Percentiles rank a stretch among this genome's conserved stretches.
Evolutionary conservation across 1,140 invertebrate species (phyloP).

Genomic region (Drosophila pandora): DNA sequence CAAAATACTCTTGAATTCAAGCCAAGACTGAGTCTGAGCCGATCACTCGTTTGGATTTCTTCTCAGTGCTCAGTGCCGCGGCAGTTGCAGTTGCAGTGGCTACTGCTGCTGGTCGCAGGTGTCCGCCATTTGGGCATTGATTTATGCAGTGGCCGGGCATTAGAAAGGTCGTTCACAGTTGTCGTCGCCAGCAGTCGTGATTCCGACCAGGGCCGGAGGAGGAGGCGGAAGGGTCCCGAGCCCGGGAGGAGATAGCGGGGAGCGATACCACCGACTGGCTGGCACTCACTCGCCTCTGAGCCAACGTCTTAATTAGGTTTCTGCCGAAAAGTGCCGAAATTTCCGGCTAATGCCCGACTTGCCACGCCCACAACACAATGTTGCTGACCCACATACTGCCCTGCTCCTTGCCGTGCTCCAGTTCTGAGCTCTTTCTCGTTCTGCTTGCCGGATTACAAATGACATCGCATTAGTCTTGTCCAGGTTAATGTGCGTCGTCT

Average conservation of each 20-base stretch:
- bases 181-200: constrained; percentile 47
- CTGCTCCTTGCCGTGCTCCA: constrained; percentile 18
- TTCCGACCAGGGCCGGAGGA: constrained; percentile 6
- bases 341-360: constrained; percentile 22
- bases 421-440: constrained; percentile 48
- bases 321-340: constrained; percentile 30
- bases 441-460: constrained; percentile 59
- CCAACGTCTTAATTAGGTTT: constrained; percentile 55
- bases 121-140: constrained; percentile 49
- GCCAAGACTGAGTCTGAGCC: too few species aligned
- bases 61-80: constrained; percentile 20
- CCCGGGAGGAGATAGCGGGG: not conserved
- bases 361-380: constrained; percentile 29
- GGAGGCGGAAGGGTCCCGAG: not conserved
- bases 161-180: constrained; percentile 52
- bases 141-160: constrained; percentile 51
- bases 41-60: not conserved
- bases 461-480: constrained; percentile 62
- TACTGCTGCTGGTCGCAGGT: constrained; percentile 35
- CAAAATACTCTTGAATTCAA: too few species aligned
- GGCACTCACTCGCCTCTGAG: constrained; percentile 18
- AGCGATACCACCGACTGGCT: constrained; percentile 7
- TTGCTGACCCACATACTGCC: constrained; percentile 33
- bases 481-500: constrained; percentile 70
- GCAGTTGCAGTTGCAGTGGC: constrained; percentile 1